These are phyloP conservation scores for Chrysodeixis includens DNA, from an alignment of 2,888 invertebrate genomes.

Conservation along the genomic window DNA sequence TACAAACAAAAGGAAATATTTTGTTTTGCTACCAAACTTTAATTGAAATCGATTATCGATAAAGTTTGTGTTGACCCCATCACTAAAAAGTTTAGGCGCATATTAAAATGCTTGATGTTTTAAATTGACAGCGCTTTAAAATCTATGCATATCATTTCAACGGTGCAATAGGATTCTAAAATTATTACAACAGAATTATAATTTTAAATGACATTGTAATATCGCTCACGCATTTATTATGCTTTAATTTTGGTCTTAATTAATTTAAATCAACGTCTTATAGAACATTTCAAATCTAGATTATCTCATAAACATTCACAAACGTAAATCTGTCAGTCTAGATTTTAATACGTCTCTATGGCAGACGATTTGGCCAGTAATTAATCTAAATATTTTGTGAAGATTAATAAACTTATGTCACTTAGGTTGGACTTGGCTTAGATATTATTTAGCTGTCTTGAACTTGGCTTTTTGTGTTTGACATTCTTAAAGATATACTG, in stretches of 20 bases:
- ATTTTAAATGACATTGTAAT: slow-evolving; percentile 7
- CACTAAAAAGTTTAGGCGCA: slow-evolving; percentile 20
- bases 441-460: too few relatives aligned
- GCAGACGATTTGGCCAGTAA: background rate
- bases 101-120: slow-evolving; percentile 19
- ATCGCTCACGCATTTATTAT: background rate
- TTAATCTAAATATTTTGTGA: background rate
- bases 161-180: slow-evolving; percentile 15
- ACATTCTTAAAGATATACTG: too few relatives aligned
- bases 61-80: slow-evolving; percentile 8
- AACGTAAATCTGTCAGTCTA: background rate
- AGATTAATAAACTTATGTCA: background rate
- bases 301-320: background rate
- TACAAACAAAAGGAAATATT: slow-evolving; percentile 44
- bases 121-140: slow-evolving; percentile 20
- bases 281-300: background rate
- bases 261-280: slow-evolving; percentile 6
- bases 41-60: slow-evolving; percentile 8
- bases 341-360: background rate
- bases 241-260: background rate
- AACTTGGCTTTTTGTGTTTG: too few relatives aligned
- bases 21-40: background rate
- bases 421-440: background rate
- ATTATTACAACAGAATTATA: slow-evolving; percentile 13
- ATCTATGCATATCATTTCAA: slow-evolving; percentile 15